Conservation (phyloP, 2,113 vertebrate species). For the Bungarus multicinctus region DNA sequence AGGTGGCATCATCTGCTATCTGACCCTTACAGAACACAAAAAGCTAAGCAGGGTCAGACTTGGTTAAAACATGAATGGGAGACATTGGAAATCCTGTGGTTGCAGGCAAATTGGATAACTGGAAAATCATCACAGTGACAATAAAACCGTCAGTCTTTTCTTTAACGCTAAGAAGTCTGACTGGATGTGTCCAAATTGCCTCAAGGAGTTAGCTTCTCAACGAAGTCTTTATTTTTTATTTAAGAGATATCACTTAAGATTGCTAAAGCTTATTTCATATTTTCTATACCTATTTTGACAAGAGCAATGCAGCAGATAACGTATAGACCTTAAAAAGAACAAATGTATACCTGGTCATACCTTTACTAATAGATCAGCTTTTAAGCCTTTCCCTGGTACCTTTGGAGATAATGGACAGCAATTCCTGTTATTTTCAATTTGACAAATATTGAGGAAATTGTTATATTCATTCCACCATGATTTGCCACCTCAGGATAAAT, state of each 20-base stretch:
- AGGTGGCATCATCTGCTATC: neutral
- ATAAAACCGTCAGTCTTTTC: neutral
- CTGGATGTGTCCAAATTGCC: neutral
- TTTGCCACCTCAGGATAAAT: neutral
- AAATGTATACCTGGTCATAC: neutral
- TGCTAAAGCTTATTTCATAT: neutral
- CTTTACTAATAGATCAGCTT: neutral
- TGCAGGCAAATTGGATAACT: neutral
- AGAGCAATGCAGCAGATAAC: neutral
- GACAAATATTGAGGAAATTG: constrained; percentile 22
- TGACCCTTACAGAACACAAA: neutral
- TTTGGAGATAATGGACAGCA: neutral
- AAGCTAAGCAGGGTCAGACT: neutral
- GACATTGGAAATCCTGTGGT: neutral
- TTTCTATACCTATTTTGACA: neutral
- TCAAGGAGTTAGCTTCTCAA: neutral
- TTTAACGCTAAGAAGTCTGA: neutral
- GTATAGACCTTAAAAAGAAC: neutral
- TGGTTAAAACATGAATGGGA: neutral
- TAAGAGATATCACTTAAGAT: neutral
- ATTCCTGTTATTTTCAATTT: neutral
- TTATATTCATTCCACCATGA: constrained; percentile 1
- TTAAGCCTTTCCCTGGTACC: neutral
- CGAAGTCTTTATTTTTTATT: neutral
- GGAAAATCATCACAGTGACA: neutral